These are phyloP conservation scores for Himalopsyche kuldschensis DNA, from an alignment of 2,888 invertebrate genomes.

Conservation along the genomic window DNA sequence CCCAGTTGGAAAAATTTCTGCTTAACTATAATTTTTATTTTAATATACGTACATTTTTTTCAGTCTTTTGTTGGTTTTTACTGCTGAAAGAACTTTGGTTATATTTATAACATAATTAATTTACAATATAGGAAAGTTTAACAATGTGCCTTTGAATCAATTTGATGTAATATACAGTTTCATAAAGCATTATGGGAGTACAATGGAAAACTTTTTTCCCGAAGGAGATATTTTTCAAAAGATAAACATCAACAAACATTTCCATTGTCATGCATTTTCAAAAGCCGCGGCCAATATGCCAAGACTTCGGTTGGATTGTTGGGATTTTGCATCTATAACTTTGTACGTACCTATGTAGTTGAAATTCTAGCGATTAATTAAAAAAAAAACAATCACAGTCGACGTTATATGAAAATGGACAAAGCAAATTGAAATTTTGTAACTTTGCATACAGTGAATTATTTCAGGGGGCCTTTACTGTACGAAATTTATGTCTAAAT, in stretches of 20 bases:
- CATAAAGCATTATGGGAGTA: constrained; percentile 32
- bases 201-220: constrained; percentile 23
- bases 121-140: constrained; percentile 22
- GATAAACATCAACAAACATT: constrained; percentile 37
- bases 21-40: not conserved
- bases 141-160: constrained; percentile 35
- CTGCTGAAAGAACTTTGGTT: not conserved
- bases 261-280: constrained; percentile 29
- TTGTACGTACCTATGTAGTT: not conserved
- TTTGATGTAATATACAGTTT: constrained; percentile 37
- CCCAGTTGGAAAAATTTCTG: too few relatives aligned
- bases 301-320: constrained; percentile 4
- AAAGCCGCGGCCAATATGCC: constrained; percentile 30
- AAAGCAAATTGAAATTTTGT: too few relatives aligned
- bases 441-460: too few relatives aligned
- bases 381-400: not conserved
- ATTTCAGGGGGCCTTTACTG: too few relatives aligned
- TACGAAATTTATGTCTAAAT: too few relatives aligned
- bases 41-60: not conserved
- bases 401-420: too few relatives aligned
- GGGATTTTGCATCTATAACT: not conserved
- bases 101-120: constrained; percentile 1
- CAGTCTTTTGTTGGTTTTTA: constrained; percentile 22
- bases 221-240: constrained; percentile 35
- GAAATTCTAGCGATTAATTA: not conserved